A percentile compares a stretch with the other conserved stretches of the same genome.
These are phyloP conservation scores for Cydia amplana DNA, from an alignment of 1,140 invertebrate species.

Conservation along the genomic window DNA sequence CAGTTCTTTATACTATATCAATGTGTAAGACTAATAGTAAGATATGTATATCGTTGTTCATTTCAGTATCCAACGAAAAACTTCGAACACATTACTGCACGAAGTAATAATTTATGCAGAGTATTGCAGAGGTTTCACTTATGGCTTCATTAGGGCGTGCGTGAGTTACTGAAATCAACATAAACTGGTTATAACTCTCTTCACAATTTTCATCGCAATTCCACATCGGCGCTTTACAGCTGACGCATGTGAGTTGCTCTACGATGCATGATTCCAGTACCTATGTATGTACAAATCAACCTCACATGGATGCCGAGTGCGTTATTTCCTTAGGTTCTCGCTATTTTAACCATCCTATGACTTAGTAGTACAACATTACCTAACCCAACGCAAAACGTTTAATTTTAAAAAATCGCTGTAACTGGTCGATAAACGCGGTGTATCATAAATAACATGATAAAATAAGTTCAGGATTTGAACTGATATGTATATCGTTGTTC, in stretches of 20 bases:
- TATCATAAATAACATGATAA: too few species aligned
- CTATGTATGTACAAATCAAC: background rate
- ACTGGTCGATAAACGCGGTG: too few species aligned
- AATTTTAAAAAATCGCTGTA: too few species aligned
- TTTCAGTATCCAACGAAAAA: background rate
- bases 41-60: background rate
- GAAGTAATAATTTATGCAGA: slow-evolving; percentile 66
- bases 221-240: background rate
- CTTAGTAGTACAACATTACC: too few species aligned
- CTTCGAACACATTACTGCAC: slow-evolving; percentile 33
- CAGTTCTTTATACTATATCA: too few species aligned
- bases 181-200: slow-evolving; percentile 62
- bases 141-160: slow-evolving; percentile 61
- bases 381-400: too few species aligned
- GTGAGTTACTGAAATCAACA: slow-evolving; percentile 68
- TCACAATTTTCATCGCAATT: slow-evolving; percentile 52
- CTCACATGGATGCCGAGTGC: background rate
- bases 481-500: background rate
- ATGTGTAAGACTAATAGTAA: too few species aligned
- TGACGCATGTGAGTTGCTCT: background rate
- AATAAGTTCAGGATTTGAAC: too few species aligned
- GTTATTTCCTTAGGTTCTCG: too few species aligned
- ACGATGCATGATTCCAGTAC: background rate
- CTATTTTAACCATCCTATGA: too few species aligned
- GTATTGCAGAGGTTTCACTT: slow-evolving; percentile 51